Conservation (phyloP, 1,140 invertebrate species). For the Trypoxylus dichotomus region DNA sequence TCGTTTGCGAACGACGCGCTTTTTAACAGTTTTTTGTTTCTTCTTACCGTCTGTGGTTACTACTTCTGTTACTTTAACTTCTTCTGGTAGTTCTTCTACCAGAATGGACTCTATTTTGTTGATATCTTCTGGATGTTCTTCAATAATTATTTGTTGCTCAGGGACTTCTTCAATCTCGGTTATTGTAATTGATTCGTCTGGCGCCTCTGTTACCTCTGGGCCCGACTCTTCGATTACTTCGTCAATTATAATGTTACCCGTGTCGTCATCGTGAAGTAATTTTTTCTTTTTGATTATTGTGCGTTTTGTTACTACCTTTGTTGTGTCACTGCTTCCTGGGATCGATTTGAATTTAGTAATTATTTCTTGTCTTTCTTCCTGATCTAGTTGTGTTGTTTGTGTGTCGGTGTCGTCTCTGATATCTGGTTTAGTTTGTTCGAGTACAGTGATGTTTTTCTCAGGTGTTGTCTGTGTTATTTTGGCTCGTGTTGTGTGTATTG, state of each 20-base stretch:
- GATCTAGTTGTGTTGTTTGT: slow-evolving; percentile 43
- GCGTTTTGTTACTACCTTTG: slow-evolving; percentile 58
- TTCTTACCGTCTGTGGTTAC: slow-evolving; percentile 51
- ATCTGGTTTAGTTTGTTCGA: slow-evolving; percentile 43
- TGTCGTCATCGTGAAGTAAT: slow-evolving; percentile 46
- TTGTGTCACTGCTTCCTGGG: slow-evolving; percentile 55
- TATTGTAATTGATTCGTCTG: slow-evolving; percentile 10
- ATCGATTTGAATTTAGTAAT: slow-evolving; percentile 58
- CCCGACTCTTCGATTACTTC: slow-evolving; percentile 53
- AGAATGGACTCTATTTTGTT: slow-evolving; percentile 35
- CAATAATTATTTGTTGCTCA: slow-evolving; percentile 26
- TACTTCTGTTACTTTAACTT: slow-evolving; percentile 38
- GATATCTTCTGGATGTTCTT: slow-evolving; percentile 43
- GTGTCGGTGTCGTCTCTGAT: slow-evolving; percentile 43
- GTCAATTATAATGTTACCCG: slow-evolving; percentile 48
- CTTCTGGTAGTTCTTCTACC: slow-evolving; percentile 37
- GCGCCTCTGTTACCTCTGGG: slow-evolving; percentile 36
- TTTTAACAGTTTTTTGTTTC: slow-evolving; percentile 47
- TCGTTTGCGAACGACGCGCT: slow-evolving; percentile 42
- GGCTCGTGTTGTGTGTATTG: slow-evolving; percentile 51
- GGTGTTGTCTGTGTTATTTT: slow-evolving; percentile 47
- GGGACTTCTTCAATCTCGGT: slow-evolving; percentile 35
- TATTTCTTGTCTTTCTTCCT: slow-evolving; percentile 60
- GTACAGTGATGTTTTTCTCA: slow-evolving; percentile 38
- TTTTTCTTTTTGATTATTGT: slow-evolving; percentile 56